Evolutionary conservation across 2,797 vertebrate genomes (phyloP).

Genomic region (Heliangelus exortis): DNA sequence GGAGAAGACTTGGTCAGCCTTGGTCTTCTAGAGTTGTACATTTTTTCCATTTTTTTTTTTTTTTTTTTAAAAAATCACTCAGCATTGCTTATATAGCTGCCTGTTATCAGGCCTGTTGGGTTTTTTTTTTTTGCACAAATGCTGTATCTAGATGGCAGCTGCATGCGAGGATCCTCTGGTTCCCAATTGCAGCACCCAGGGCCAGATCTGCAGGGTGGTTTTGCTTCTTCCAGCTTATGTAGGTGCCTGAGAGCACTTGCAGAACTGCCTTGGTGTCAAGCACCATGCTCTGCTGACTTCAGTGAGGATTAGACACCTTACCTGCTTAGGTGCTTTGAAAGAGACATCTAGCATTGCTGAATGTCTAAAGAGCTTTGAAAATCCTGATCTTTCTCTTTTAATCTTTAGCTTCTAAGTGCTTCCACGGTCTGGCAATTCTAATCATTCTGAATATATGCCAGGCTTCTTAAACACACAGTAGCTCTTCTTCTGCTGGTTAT

Average conservation of each 20-base stretch:
- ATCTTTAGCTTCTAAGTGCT: constrained; percentile 8
- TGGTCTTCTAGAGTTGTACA: not conserved
- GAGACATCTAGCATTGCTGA: constrained; percentile 13
- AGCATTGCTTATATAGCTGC: not conserved
- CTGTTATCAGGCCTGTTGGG: not conserved
- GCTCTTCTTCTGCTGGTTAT: not conserved
- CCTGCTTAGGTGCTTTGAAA: constrained; percentile 25
- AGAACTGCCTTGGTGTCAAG: not conserved
- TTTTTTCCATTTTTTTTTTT: no score
- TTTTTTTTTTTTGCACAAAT: accelerated
- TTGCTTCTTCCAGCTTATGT: not conserved
- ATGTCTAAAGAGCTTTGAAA: constrained; percentile 36
- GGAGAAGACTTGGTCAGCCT: accelerated
- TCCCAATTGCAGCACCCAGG: not conserved
- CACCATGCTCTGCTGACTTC: not conserved
- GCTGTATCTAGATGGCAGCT: not conserved
- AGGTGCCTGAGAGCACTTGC: not conserved
- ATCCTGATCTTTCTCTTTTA: constrained; percentile 1
- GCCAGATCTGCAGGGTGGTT: not conserved
- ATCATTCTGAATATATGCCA: not conserved
- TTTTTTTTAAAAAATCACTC: not conserved
- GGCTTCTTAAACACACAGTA: not conserved
- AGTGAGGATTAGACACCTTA: not conserved
- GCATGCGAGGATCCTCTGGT: not conserved
- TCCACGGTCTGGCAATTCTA: not conserved